Conservation (phyloP, 2,888 invertebrate species). For the Lacanobia oleracea region DNA sequence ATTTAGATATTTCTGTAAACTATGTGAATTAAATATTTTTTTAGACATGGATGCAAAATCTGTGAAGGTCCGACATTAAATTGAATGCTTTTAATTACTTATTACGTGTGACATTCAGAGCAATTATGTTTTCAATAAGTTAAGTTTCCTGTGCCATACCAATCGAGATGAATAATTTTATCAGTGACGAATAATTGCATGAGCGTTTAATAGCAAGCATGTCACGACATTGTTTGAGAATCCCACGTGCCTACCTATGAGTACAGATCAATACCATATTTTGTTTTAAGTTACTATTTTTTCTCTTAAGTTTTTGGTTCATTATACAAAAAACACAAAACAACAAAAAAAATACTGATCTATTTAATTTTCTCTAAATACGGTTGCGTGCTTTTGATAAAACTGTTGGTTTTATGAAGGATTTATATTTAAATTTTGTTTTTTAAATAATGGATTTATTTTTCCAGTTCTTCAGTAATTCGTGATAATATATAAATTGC, state of each 20-base stretch:
- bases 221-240: conserved; percentile 60
- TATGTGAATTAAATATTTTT: conserved; percentile 44
- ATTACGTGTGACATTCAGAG: conserved; percentile 69
- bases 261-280: conserved; percentile 67
- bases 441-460: conserved; percentile 47
- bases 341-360: conserved; percentile 53
- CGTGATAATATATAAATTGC: conserved; percentile 46
- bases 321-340: conserved; percentile 60
- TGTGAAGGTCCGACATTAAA: conserved; percentile 55
- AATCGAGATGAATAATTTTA: conserved; percentile 64
- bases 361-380: conserved; percentile 51
- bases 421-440: conserved; percentile 24
- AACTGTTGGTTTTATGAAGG: conserved; percentile 50
- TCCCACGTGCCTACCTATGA: conserved; percentile 68
- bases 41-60: conserved; percentile 59
- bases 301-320: conserved; percentile 67
- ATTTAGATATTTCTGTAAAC: conserved; percentile 57
- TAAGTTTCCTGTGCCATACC: conserved; percentile 82
- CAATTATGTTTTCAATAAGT: conserved; percentile 70
- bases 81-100: conserved; percentile 62
- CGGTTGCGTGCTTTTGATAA: conserved; percentile 69
- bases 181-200: conserved; percentile 61
- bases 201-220: conserved; percentile 56
- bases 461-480: conserved; percentile 48
- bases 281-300: conserved; percentile 64